Evolutionary conservation across 2,888 invertebrate species (phyloP), one percentile per base, ranked within the genome.

Genomic region (Orthosia cruda): DNA sequence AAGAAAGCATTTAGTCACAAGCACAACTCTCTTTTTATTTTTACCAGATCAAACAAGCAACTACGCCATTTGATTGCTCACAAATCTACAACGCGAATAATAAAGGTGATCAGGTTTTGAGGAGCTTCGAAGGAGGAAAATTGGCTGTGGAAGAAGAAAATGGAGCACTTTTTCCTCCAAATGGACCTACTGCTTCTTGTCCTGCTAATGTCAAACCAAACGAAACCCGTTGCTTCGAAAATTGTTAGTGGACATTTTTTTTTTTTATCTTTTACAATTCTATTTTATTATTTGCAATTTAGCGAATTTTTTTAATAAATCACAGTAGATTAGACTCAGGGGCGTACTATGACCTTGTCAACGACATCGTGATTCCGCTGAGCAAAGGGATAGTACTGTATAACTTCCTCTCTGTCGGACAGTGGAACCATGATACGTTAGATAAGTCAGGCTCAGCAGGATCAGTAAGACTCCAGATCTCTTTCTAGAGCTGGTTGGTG

Each of bases 1-100:
- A 32, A 7, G 12, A 18, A 69, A 69, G 4, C 18, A 18, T 16
- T 0, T 32, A 7, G 13, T 15, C 4, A 13, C 9, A 50, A 4
- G n/a, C n/a, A n/a, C n/a, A n/a, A n/a, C 1, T n/a, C 15, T 20
- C 5, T 23, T 32, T 12, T 9, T 3, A 4, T 62, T 32, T 11
- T n/a, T 70, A 13, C 18, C 57, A 82, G 86, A 64, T 84, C 23
- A 66, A 73, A 59, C 47, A 50, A 67, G 71, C 77, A 15, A 81
- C 81, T 4, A 18, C 71, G 0, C 0, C 49, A 20, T 79, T 80
- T 5, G 91, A 92, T 59, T 26, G 90, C 1, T 87, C 91, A 16
- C 52, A 83, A 1, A 83, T 92, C n/a, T 93, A 84, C 40, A 77
- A 74, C 18, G 23, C 61, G 0, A 23, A 47, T 0, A 64, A 52